Evolutionary conservation across 1,140 invertebrate genomes (phyloP).

Genomic region (Ladona fulva): DNA sequence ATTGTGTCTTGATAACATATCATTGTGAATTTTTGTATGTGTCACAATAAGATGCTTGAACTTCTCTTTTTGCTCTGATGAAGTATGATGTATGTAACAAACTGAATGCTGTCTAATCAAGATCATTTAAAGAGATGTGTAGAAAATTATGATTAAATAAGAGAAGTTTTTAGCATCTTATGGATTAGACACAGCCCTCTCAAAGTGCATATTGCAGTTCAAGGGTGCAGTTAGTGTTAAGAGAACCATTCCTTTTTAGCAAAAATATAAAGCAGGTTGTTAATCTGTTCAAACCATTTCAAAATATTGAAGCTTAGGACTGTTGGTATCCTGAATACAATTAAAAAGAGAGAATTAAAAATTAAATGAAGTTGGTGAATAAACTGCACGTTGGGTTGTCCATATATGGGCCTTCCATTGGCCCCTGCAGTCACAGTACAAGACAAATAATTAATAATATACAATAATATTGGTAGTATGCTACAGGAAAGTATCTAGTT

Average conservation of each 20-base stretch:
- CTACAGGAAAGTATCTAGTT: slow-evolving; percentile 9
- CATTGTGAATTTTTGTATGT: slow-evolving; percentile 24
- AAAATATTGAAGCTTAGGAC: not conserved
- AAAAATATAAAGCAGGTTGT: slow-evolving; percentile 12
- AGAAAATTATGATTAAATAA: slow-evolving; percentile 11
- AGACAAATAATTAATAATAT: slow-evolving; percentile 11
- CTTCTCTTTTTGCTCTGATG: slow-evolving; percentile 17
- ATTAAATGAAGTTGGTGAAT: not conserved
- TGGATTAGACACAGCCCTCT: slow-evolving; percentile 15
- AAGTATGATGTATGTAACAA: not conserved
- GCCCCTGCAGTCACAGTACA: not conserved
- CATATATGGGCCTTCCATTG: not conserved
- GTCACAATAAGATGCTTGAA: slow-evolving; percentile 21
- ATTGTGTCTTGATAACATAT: slow-evolving; percentile 25
- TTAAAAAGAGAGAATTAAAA: not conserved
- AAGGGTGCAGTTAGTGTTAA: slow-evolving; percentile 17
- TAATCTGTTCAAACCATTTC: not conserved
- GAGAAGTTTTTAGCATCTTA: slow-evolving; percentile 22
- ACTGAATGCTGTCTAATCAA: not conserved
- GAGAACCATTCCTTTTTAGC: slow-evolving; percentile 15
- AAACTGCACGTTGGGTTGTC: slow-evolving; percentile 7
- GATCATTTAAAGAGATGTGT: slow-evolving; percentile 3
- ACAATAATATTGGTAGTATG: slow-evolving; percentile 7
- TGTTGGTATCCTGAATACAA: not conserved
- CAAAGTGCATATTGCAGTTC: slow-evolving; percentile 23